Evolutionary conservation across 2,113 vertebrate genomes (phyloP), one percentile per base, ranked within the genome.

Genomic region (Delphinus delphis): DNA sequence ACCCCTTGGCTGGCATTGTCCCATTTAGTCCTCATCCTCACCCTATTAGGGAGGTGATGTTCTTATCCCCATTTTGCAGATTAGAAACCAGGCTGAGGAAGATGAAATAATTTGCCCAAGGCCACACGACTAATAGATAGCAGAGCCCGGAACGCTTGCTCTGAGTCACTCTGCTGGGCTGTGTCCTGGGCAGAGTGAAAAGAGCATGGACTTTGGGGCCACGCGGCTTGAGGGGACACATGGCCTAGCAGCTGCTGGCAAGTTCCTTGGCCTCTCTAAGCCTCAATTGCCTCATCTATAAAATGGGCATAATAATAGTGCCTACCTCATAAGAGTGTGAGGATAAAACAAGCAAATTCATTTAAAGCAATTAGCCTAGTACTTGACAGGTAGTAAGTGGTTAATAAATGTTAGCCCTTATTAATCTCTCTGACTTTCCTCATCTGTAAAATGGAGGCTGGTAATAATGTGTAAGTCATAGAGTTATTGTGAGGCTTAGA

Each of bases 281-380:
- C 73, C 74, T 96, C 83, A 92, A 50, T 81, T 93, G 89, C 58
- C 92, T 96, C 73, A 53, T 91, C 97, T 90, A 81, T 95, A 96
- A 97, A 97, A 95, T 83, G 70, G 77, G 38, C 62, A 44, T 97
- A 88, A 96, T 96, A 70, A 95, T 14, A 95, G 82, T 87, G 82
- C 87, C 47, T 74, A 25, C 62, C 33, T 96, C 33, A 9, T 84
- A 86, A 83, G 77, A 5, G 36, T 70, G 9, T 53, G 68, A 95
- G 12, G 67, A 90, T 85, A 94, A 94, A 96, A 96, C 80, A 68
- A 96, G 60, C 87, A 83, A 80, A 92, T 87, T 95, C 87, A 90
- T 44, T 84, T 86, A 83, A 93, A 92, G 90, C 81, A 94, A 88
- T 97, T 95, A 93, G 31, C 65, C 13, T 8, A 71, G 65, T 31